Evolutionary conservation across 2,888 invertebrate species (phyloP).

Genomic region (Agriotes lineatus): DNA sequence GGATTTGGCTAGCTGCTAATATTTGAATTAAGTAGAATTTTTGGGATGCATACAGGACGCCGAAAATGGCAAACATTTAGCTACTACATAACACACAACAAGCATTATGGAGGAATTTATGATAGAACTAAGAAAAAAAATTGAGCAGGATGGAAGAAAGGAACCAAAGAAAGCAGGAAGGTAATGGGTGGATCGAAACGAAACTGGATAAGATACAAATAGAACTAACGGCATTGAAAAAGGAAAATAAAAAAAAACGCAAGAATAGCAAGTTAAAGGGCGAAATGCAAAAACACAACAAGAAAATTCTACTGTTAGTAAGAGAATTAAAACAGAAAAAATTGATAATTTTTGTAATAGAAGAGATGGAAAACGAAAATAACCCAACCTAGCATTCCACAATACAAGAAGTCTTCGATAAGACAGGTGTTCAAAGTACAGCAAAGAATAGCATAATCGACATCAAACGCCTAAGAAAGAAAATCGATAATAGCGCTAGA

Average conservation of each 20-base stretch:
- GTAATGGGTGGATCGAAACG: no score
- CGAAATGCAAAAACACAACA: not conserved
- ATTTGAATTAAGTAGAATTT: no score
- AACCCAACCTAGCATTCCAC: not conserved
- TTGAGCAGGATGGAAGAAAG: no score
- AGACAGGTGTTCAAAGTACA: constrained; percentile 14
- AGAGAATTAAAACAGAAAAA: constrained; percentile 4
- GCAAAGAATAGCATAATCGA: not conserved
- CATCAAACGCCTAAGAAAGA: constrained; percentile 8
- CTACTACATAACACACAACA: no score
- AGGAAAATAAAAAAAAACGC: no score
- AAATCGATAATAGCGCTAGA: constrained; percentile 1
- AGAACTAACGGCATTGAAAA: no score
- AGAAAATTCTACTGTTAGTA: constrained; percentile 1
- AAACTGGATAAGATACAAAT: no score
- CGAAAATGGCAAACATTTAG: no score
- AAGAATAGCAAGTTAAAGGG: not conserved
- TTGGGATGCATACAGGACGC: no score
- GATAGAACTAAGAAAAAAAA: no score
- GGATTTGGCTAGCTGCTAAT: not conserved
- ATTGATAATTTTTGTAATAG: constrained; percentile 14
- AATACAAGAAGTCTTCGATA: constrained; percentile 11
- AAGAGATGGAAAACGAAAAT: constrained; percentile 9
- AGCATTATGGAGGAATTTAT: no score
- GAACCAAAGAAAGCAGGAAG: no score